Evolutionary conservation across 2,797 vertebrate genomes (phyloP), one percentile per base, ranked within the genome.

Genomic region (Selene dorsalis): DNA sequence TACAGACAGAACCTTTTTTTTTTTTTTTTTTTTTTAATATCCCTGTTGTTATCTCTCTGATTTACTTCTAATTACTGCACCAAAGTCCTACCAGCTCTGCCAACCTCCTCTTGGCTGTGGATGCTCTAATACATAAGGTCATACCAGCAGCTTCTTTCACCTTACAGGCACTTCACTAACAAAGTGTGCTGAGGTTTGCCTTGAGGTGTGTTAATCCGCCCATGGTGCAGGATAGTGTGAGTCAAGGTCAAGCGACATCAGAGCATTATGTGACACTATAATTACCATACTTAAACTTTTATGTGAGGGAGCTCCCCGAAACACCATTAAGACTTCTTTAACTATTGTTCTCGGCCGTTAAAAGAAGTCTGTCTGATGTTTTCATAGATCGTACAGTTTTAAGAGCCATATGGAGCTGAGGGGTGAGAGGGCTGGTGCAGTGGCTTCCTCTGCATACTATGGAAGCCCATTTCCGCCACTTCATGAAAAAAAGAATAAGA

Each of bases 361-460:
- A 72, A 83, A 41, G 32, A 17, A 73, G 24, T 30, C 68, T 73
- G 69, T 22, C 17, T 20, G 41, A 72, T 3, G 5, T 55, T 68
- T 71, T 80, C 47, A 71, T n/a, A 62, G 48, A n/a, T 61, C 26
- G 41, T 30, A n/a, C 58, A 75, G 26, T 77, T 84, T 84, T 72
- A 75, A 24, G 61, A 61, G 65, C 55, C 82, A 39, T 53, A 69
- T 83, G 60, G 64, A 79, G 70, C 56, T 48, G 55, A 76, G 48
- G 57, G 71, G 22, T 53, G 73, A 69, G 75, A 32, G 6, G 16
- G 67, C 65, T 68, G 61, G 20, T 55, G 63, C 43, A 74, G 61
- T 1, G 52, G 59, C 68, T 75, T 57, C 57, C 66, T 63, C 55
- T 62, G 77, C 69, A 82, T 78, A 55, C n/a, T n/a, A n/a, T n/a